Evolutionary conservation across 2,113 vertebrate genomes (phyloP).

Genomic region (Phainopepla nitens): DNA sequence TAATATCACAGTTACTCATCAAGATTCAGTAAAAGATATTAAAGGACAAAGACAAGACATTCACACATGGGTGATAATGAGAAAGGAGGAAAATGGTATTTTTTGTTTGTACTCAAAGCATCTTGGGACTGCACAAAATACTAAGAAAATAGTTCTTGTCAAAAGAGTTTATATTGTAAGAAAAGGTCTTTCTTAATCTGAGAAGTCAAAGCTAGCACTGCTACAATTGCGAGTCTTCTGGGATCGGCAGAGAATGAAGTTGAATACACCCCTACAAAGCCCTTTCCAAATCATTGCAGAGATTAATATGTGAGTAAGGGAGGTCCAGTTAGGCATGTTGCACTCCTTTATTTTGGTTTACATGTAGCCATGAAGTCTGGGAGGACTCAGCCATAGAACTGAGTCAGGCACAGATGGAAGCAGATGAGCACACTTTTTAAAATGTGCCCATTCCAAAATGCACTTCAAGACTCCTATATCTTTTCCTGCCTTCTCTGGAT

Average conservation of each 20-base stretch:
- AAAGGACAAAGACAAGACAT: background rate
- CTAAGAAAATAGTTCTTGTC: background rate
- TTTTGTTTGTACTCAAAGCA: background rate
- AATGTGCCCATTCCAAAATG: background rate
- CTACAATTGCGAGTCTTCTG: background rate
- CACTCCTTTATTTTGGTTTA: background rate
- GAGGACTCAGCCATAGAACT: background rate
- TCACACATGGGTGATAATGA: background rate
- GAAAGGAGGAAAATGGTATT: background rate
- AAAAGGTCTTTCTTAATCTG: background rate
- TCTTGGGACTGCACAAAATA: background rate
- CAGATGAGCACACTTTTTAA: background rate
- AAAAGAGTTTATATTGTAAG: background rate
- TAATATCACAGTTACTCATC: background rate
- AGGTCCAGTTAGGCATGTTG: rapidly evolving
- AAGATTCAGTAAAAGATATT: background rate
- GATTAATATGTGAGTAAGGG: background rate
- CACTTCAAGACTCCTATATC: background rate
- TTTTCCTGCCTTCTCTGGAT: background rate
- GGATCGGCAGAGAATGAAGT: background rate
- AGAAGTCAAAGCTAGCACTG: background rate
- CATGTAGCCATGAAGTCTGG: background rate
- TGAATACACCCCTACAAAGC: background rate
- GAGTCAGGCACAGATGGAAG: background rate
- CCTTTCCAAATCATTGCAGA: background rate